Percentiles rank a stretch among this genome's conserved stretches.
Conservation (phyloP, 2,797 vertebrate genomes). For the Sorex maritimensis region DNA sequence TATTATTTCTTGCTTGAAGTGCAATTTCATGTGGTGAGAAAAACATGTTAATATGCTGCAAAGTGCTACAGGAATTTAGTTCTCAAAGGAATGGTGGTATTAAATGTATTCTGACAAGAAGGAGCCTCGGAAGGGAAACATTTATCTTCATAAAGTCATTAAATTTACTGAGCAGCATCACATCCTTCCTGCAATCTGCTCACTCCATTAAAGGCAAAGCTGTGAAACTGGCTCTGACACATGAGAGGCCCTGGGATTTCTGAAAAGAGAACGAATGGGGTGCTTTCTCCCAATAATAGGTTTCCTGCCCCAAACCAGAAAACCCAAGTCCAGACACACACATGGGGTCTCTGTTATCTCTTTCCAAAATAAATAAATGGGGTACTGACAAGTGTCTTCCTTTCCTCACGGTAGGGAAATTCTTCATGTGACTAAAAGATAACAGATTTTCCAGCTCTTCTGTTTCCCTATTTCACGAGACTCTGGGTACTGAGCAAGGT, state of each 20-base stretch:
- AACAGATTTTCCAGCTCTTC: conserved; percentile 24
- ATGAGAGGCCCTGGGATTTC: conserved; percentile 86
- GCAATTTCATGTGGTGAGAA: conserved; percentile 92
- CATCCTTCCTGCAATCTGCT: conserved; percentile 92
- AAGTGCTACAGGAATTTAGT: conserved; percentile 92
- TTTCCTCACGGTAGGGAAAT: neutral
- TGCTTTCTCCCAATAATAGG: conserved; percentile 10
- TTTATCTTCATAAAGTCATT: conserved; percentile 95
- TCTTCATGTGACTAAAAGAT: neutral
- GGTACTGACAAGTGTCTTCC: conserved; percentile 34
- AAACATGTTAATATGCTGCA: conserved; percentile 93
- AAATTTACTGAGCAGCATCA: conserved; percentile 92
- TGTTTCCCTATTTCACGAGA: neutral
- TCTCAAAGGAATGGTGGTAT: conserved; percentile 92
- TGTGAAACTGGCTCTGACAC: conserved; percentile 89
- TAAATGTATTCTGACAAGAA: conserved; percentile 94
- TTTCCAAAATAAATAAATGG: conserved; percentile 62
- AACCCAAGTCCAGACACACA: conserved; percentile 9
- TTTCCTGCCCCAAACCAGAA: neutral
- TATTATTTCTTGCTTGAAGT: conserved; percentile 94
- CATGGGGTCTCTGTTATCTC: neutral
- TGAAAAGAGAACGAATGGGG: conserved; percentile 86
- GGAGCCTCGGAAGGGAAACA: conserved; percentile 92
- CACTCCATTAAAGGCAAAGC: conserved; percentile 92
- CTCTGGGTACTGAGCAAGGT: conserved; percentile 34